phyloP scores from a whole-genome alignment of 2,113 vertebrate genomes.

The Labeo rohita region DNA sequence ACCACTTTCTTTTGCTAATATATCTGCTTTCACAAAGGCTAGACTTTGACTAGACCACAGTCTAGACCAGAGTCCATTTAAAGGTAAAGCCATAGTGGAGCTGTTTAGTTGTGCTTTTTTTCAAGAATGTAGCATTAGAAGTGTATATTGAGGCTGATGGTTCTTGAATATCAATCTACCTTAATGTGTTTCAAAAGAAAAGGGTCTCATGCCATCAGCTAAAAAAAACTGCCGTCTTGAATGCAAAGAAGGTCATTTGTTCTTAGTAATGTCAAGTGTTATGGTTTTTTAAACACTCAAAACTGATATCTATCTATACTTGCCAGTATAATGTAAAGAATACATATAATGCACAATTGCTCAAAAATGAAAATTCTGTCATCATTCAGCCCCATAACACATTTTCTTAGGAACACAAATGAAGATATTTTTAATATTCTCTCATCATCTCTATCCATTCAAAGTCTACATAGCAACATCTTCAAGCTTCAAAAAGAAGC shows the following conservation, averaged over 20 bases:
- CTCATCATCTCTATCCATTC: background rate
- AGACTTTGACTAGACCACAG: background rate
- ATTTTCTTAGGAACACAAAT: background rate
- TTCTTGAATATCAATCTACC: background rate
- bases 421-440: background rate
- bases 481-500: background rate
- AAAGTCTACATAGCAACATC: background rate
- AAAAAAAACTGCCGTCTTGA: background rate
- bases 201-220: background rate
- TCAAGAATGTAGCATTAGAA: background rate
- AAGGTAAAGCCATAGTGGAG: background rate
- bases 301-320: background rate
- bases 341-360: background rate
- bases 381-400: background rate
- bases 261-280: background rate
- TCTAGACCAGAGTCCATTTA: background rate
- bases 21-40: background rate
- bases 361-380: background rate
- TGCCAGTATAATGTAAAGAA: background rate
- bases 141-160: background rate
- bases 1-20: background rate
- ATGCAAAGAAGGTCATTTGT: background rate
- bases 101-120: background rate
- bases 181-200: background rate
- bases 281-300: background rate